These are phyloP conservation scores for Mechanitis mazaeus DNA, from an alignment of 2,888 invertebrate genomes.

Conservation along the genomic window DNA sequence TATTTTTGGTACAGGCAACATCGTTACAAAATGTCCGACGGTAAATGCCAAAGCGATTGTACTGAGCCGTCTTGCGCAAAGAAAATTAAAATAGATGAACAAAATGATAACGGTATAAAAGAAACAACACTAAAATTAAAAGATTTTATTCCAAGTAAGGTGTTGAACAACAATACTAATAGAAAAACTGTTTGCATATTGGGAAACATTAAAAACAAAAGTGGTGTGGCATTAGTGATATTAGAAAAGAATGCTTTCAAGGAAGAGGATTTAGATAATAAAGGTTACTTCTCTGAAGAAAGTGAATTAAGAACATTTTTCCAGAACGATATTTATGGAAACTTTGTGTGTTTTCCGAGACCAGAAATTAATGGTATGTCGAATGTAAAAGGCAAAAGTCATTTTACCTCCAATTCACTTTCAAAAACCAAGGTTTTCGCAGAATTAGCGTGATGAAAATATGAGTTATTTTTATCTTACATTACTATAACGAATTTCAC, in stretches of 20 bases:
- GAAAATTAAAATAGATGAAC: slow-evolving; percentile 61
- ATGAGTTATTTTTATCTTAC: slow-evolving; percentile 20
- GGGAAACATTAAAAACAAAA: slow-evolving; percentile 80
- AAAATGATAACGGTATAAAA: slow-evolving; percentile 54
- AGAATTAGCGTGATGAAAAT: slow-evolving; percentile 11
- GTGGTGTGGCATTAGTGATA: slow-evolving; percentile 82
- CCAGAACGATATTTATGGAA: slow-evolving; percentile 90
- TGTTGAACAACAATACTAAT: slow-evolving; percentile 83
- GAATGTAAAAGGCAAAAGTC: slow-evolving; percentile 29
- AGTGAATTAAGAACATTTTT: slow-evolving; percentile 79
- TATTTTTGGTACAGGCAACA: slow-evolving; percentile 38
- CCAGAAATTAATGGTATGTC: slow-evolving; percentile 79
- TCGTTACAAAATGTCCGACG: slow-evolving; percentile 66
- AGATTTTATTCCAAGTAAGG: slow-evolving; percentile 80
- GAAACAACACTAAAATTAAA: slow-evolving; percentile 71
- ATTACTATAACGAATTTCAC: neutral
- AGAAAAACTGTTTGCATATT: slow-evolving; percentile 83
- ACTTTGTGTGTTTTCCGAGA: slow-evolving; percentile 83
- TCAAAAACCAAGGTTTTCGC: slow-evolving; percentile 37
- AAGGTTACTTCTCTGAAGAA: slow-evolving; percentile 79
- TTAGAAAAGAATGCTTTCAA: slow-evolving; percentile 90
- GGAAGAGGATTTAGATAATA: slow-evolving; percentile 74
- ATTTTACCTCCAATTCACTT: slow-evolving; percentile 33
- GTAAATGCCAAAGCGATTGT: slow-evolving; percentile 52
- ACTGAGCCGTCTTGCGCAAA: slow-evolving; percentile 51